Evolutionary conservation across 2,113 vertebrate genomes (phyloP).

Genomic region (Hystrix cristata): DNA sequence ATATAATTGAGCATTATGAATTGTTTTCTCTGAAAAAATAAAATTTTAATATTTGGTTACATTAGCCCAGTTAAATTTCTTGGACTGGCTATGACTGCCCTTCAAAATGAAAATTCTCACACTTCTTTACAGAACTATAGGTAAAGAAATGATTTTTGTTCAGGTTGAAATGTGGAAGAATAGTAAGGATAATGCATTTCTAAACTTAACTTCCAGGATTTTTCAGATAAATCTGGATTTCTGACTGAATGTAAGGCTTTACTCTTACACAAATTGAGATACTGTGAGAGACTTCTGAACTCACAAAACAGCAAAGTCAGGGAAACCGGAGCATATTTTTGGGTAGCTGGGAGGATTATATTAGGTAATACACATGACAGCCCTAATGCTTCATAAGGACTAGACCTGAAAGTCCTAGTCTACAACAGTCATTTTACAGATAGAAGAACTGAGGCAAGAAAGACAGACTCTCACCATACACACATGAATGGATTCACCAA

Average conservation of each 20-base stretch:
- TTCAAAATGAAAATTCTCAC: not conserved
- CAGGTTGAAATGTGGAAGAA: not conserved
- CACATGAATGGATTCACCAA: not conserved
- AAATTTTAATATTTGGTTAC: constrained; percentile 31
- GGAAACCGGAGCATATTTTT: not conserved
- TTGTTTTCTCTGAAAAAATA: not conserved
- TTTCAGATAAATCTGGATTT: constrained; percentile 37
- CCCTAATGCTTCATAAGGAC: not conserved
- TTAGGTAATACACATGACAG: not conserved
- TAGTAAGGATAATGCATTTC: not conserved
- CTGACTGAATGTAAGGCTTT: not conserved
- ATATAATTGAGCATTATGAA: not conserved
- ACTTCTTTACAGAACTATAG: not conserved
- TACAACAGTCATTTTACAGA: not conserved
- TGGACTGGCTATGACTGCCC: not conserved
- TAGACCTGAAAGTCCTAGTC: not conserved
- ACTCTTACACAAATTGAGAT: not conserved
- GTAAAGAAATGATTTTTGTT: constrained; percentile 19
- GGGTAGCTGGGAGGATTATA: not conserved
- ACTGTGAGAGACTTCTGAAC: not conserved
- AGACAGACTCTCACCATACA: not conserved
- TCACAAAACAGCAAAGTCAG: not conserved
- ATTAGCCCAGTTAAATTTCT: not conserved
- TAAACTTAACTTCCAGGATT: constrained; percentile 39
- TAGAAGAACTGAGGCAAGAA: not conserved